phyloP scores from a whole-genome alignment of 2,888 invertebrate species.

The Drosophila mimica region DNA sequence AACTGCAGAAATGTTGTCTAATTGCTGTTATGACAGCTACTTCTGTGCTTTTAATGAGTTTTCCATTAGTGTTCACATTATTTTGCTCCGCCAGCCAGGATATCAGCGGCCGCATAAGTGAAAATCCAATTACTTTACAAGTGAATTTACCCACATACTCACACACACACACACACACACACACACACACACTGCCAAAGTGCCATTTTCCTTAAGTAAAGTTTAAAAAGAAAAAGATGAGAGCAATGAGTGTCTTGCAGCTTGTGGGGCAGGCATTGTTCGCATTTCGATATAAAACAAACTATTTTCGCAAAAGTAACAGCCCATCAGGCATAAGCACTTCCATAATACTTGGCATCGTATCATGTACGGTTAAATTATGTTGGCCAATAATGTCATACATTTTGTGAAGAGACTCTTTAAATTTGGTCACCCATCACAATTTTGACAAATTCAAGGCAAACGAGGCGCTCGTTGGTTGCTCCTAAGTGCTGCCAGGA shows the following conservation, averaged over 20 bases:
- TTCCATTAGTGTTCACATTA: constrained; percentile 74
- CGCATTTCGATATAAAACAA: constrained; percentile 9
- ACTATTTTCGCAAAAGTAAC: constrained; percentile 10
- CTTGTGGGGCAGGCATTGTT: constrained; percentile 3
- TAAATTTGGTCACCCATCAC: constrained; percentile 39
- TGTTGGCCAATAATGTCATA: constrained; percentile 18
- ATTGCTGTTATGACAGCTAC: constrained; percentile 42
- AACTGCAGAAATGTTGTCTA: constrained; percentile 37
- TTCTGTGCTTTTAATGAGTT: constrained; percentile 60
- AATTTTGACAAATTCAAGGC: constrained; percentile 57
- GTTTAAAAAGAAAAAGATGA: neutral
- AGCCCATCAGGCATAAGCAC: constrained; percentile 16
- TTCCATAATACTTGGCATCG: constrained; percentile 15
- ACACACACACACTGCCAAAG: neutral
- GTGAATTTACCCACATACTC: constrained; percentile 26
- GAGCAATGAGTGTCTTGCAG: constrained; percentile 29
- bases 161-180: neutral
- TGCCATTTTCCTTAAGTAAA: constrained; percentile 8
- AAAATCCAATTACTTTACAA: constrained; percentile 68
- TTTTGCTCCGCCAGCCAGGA: constrained; percentile 35
- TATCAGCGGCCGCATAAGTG: constrained; percentile 46
- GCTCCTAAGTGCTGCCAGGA: constrained; percentile 2
- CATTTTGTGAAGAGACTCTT: constrained; percentile 28
- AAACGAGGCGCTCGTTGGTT: neutral
- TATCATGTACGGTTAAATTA: neutral